Percentiles rank a stretch among this genome's conserved stretches.
Evolutionary conservation across 1,140 invertebrate genomes (phyloP).

Genomic region (Limonius californicus): DNA sequence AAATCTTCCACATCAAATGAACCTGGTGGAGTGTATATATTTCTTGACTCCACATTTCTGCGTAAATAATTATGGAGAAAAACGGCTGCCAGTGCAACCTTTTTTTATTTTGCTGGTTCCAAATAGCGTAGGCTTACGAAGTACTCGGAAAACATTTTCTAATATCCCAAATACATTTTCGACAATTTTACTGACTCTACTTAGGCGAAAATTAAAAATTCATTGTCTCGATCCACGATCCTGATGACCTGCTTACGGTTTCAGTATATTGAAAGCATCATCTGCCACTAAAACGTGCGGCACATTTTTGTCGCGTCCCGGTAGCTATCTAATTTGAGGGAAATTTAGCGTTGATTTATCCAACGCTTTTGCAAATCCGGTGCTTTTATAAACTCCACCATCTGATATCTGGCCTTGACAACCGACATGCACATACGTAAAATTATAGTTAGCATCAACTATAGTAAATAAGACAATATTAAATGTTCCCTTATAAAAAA

Average conservation of each 20-base stretch:
- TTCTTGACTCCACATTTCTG: conserved; percentile 12
- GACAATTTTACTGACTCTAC: conserved; percentile 12
- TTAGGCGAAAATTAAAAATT: conserved; percentile 16
- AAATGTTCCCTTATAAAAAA: conserved; percentile 14
- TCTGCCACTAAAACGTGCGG: neutral
- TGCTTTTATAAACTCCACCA: neutral
- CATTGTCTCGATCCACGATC: neutral
- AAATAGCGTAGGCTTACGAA: conserved; percentile 17
- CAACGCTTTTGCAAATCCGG: conserved; percentile 25
- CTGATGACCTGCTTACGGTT: neutral
- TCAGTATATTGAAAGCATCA: conserved; percentile 1
- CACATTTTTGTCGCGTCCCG: neutral
- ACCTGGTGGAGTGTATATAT: conserved; percentile 20
- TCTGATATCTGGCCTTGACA: conserved; percentile 3
- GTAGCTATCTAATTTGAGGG: neutral
- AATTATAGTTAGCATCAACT: conserved; percentile 13
- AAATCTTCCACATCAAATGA: neutral
- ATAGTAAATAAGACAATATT: conserved; percentile 13
- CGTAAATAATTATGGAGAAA: conserved; percentile 16
- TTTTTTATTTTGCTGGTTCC: conserved; percentile 1
- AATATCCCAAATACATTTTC: conserved; percentile 17
- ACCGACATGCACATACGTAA: conserved; percentile 8
- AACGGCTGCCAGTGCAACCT: conserved; percentile 4
- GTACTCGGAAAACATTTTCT: conserved; percentile 5
- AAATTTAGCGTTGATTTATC: neutral